Conservation (phyloP, 2,888 invertebrate species). For the Melikaiella ostensackeni region DNA sequence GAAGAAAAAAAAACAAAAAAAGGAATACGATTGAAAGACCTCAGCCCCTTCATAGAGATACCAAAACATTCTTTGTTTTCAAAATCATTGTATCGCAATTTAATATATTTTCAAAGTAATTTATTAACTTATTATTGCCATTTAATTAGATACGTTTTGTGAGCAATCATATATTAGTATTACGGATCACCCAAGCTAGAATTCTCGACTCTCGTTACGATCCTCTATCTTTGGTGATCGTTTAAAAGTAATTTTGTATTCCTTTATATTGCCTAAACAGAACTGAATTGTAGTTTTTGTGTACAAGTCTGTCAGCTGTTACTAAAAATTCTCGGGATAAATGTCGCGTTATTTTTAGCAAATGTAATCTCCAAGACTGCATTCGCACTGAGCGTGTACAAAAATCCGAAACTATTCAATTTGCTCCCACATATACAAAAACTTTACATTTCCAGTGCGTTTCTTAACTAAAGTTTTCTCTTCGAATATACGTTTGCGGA, state of each 20-base stretch:
- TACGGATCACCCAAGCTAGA: constrained; percentile 39
- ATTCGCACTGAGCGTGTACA: constrained; percentile 24
- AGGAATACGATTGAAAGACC: constrained; percentile 53
- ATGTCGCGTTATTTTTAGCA: constrained; percentile 27
- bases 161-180: constrained; percentile 43
- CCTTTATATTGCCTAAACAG: constrained; percentile 55
- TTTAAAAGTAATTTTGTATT: constrained; percentile 63
- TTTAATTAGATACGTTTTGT: constrained; percentile 30
- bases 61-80: constrained; percentile 65
- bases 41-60: constrained; percentile 50
- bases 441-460: background rate
- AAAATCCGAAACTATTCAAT: background rate
- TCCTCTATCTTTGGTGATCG: constrained; percentile 30
- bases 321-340: background rate
- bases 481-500: background rate
- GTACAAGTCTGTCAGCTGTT: background rate
- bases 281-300: constrained; percentile 35
- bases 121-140: constrained; percentile 55
- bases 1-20: constrained; percentile 41
- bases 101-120: constrained; percentile 64
- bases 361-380: constrained; percentile 24
- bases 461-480: background rate
- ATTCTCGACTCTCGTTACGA: constrained; percentile 1
- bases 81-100: constrained; percentile 60
- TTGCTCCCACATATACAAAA: background rate